Conservation (phyloP, 2,888 invertebrate genomes). For the Hirtodrosophila cameraria region DNA sequence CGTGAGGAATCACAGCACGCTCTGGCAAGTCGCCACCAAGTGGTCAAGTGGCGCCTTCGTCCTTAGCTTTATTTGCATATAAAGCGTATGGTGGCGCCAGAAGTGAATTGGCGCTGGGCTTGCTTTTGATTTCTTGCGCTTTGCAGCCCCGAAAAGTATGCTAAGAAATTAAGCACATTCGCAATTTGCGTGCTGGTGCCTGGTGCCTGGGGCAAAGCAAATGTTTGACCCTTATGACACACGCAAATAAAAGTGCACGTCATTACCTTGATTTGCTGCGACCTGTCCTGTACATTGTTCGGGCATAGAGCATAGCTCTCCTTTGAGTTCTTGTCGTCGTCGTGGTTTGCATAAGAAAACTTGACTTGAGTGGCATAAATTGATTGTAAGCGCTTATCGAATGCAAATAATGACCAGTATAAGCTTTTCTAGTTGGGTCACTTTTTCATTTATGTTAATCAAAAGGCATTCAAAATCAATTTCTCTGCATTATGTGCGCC, state of each 20-base stretch:
- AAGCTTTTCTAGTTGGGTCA: constrained; percentile 21
- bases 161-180: constrained; percentile 72
- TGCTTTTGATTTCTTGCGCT: constrained; percentile 54
- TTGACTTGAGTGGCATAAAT: constrained; percentile 39
- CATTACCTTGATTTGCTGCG: constrained; percentile 72
- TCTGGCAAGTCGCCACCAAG: constrained; percentile 51
- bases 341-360: not conserved
- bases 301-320: not conserved
- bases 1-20: constrained; percentile 69
- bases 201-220: constrained; percentile 45
- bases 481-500: constrained; percentile 38
- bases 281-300: constrained; percentile 25
- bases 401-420: constrained; percentile 35
- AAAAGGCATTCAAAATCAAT: constrained; percentile 51
- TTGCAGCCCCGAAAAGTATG: constrained; percentile 59
- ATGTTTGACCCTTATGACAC: constrained; percentile 53
- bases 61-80: constrained; percentile 70
- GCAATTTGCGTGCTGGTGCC: constrained; percentile 66
- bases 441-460: constrained; percentile 59
- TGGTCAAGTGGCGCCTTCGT: constrained; percentile 68
- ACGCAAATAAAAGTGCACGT: constrained; percentile 75
- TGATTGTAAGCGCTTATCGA: constrained; percentile 46
- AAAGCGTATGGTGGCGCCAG: constrained; percentile 51
- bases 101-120: constrained; percentile 6
- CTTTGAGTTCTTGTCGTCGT: not conserved